Evolutionary conservation across 2,888 invertebrate genomes (phyloP).

Genomic region (Drosophila nr. medialis): DNA sequence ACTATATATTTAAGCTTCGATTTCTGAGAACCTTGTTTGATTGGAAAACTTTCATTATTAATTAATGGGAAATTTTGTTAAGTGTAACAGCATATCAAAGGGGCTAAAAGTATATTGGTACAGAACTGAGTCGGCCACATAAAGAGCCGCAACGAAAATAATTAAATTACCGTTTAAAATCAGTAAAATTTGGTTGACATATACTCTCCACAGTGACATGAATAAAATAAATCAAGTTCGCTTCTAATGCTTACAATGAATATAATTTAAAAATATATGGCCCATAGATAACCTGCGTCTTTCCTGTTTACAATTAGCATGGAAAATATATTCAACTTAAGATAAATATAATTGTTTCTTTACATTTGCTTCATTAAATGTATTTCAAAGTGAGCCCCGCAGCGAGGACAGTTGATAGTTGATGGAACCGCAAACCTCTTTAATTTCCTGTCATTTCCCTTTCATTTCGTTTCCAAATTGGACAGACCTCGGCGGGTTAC

Average conservation of each 20-base stretch:
- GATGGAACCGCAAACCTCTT: constrained; percentile 60
- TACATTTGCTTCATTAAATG: constrained; percentile 52
- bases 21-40: neutral
- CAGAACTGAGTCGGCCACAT: neutral
- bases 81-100: neutral
- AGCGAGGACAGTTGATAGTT: constrained; percentile 39
- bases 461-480: constrained; percentile 48
- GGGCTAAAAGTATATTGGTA: neutral
- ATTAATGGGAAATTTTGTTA: neutral
- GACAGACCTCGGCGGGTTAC: constrained; percentile 46
- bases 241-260: neutral
- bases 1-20: too few species aligned
- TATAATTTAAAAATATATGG: neutral
- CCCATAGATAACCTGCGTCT: too few species aligned
- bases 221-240: neutral
- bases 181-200: fast-evolving
- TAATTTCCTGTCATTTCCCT: constrained; percentile 81
- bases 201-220: neutral
- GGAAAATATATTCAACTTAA: constrained; percentile 19
- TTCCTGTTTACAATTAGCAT: constrained; percentile 27
- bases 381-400: constrained; percentile 43
- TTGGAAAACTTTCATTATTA: neutral
- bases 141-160: neutral
- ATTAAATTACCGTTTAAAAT: neutral
- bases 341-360: constrained; percentile 22